These are phyloP conservation scores for Thysanoteuthis rhombus DNA, from an alignment of 2,888 invertebrate species.

Conservation along the genomic window DNA sequence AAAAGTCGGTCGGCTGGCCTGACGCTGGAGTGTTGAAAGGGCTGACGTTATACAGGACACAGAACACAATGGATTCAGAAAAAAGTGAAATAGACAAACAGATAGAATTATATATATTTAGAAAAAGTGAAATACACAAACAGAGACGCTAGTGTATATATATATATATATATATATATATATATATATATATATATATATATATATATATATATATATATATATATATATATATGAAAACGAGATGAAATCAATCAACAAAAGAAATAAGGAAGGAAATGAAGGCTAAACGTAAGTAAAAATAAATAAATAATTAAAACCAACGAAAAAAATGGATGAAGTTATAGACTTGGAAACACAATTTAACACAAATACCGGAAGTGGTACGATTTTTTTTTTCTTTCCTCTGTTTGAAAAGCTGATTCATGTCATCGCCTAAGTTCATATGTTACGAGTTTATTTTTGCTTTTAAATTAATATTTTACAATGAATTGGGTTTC, in stretches of 20 bases:
- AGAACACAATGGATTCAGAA: not conserved
- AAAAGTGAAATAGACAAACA: not conserved
- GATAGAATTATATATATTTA: not conserved
- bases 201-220: no score
- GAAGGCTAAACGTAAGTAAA: not conserved
- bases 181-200: no score
- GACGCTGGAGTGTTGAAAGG: not conserved
- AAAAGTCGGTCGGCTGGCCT: not conserved
- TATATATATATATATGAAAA: not conserved
- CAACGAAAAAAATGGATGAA: not conserved
- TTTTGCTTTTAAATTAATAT: not conserved
- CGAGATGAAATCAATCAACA: not conserved
- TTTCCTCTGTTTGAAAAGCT: not conserved
- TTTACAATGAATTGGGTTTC: no score
- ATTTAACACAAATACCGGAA: not conserved
- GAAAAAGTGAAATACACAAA: no score
- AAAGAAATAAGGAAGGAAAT: not conserved
- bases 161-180: no score
- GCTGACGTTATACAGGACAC: not conserved
- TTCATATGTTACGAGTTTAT: not conserved
- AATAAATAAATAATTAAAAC: not conserved
- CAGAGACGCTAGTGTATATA: no score
- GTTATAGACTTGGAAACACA: not conserved
- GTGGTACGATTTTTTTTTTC: not conserved
- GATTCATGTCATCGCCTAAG: not conserved